phyloP scores from a whole-genome alignment of 2,888 invertebrate genomes.

The Cistogaster globosa region DNA sequence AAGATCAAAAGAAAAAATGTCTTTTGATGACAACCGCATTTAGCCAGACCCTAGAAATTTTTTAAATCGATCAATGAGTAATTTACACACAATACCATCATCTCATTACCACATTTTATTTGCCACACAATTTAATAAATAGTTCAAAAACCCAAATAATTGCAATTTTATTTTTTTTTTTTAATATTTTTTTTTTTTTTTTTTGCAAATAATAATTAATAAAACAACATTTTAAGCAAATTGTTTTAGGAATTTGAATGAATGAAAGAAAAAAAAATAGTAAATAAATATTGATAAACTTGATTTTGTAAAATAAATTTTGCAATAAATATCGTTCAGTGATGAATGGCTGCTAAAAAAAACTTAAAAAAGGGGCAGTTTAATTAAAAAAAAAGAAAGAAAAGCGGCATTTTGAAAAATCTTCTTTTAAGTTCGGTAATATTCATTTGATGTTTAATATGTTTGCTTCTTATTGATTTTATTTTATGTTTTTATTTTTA shows the following conservation, averaged over 20 bases:
- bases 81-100: constrained; percentile 49
- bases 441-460: constrained; percentile 64
- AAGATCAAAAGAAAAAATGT: constrained; percentile 41
- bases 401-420: constrained; percentile 63
- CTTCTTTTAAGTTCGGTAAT: constrained; percentile 67
- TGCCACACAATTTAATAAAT: constrained; percentile 44
- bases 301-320: constrained; percentile 63
- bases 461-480: constrained; percentile 44
- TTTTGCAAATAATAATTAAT: constrained; percentile 43
- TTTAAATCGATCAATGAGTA: constrained; percentile 53
- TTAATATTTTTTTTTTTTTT: neutral
- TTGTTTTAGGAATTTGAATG: constrained; percentile 39
- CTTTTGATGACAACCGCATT: constrained; percentile 51
- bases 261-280: constrained; percentile 4
- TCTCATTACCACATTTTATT: constrained; percentile 9
- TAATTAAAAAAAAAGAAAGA: constrained; percentile 24
- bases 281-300: constrained; percentile 64
- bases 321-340: constrained; percentile 47
- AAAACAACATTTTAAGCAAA: constrained; percentile 58
- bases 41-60: constrained; percentile 21
- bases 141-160: constrained; percentile 22
- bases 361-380: constrained; percentile 15
- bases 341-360: neutral
- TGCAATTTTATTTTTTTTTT: too few relatives aligned
- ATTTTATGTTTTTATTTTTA: too few relatives aligned